Evolutionary conservation across 2,888 invertebrate species (phyloP).

Genomic region (Chloroclysta siterata): DNA sequence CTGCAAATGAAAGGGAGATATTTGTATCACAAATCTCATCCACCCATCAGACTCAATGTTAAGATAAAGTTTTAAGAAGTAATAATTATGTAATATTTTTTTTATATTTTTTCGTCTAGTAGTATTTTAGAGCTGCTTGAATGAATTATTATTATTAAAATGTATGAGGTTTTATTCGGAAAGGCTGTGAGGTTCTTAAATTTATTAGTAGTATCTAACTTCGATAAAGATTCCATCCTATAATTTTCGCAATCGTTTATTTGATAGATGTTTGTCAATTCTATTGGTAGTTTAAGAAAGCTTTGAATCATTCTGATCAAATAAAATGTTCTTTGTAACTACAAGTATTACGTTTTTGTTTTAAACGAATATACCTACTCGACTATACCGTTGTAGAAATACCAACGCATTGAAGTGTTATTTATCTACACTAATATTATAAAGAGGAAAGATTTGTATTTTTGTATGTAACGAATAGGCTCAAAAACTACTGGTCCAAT

Average conservation of each 20-base stretch:
- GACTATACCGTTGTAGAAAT: no score
- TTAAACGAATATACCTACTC: not conserved
- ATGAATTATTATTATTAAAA: constrained; percentile 8
- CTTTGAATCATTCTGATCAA: constrained; percentile 5
- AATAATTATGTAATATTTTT: constrained; percentile 1
- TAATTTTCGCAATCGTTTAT: constrained; percentile 18
- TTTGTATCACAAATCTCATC: not conserved
- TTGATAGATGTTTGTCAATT: constrained; percentile 27
- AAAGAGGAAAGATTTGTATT: no score
- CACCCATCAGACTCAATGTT: no score
- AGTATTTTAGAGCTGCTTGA: constrained; percentile 30
- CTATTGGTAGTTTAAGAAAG: constrained; percentile 12
- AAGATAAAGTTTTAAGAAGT: not conserved
- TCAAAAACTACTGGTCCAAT: no score
- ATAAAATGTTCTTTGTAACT: constrained; percentile 12
- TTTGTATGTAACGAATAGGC: no score
- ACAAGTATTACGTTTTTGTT: constrained; percentile 5
- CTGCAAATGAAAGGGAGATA: not conserved
- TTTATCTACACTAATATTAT: no score
- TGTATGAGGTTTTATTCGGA: constrained; percentile 17
- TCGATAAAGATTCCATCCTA: constrained; percentile 28
- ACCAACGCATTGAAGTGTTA: no score
- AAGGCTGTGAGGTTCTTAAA: constrained; percentile 32
- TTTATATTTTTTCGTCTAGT: constrained; percentile 20
- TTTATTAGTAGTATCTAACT: constrained; percentile 16